Conservation (phyloP, 1,140 invertebrate genomes). For the Bombus superbus region DNA sequence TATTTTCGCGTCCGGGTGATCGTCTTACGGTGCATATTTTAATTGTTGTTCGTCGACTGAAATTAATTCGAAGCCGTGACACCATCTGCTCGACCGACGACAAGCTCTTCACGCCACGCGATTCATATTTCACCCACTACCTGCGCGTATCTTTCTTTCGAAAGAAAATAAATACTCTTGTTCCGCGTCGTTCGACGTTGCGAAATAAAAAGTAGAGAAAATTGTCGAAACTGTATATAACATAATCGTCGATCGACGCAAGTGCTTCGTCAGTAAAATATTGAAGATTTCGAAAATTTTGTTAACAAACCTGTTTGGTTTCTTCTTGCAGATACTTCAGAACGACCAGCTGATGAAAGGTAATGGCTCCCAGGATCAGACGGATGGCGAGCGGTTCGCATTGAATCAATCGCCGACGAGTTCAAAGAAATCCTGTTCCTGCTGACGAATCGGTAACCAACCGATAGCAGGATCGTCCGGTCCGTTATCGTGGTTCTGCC, state of each 20-base stretch:
- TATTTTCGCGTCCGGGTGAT: slow-evolving; percentile 20
- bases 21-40: slow-evolving; percentile 48
- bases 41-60: background rate
- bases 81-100: background rate
- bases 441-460: slow-evolving; percentile 83
- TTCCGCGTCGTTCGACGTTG: no score
- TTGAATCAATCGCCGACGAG: slow-evolving; percentile 84
- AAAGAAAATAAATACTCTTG: no score
- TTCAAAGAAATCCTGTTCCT: slow-evolving; percentile 85
- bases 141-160: no score
- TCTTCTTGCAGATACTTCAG: slow-evolving; percentile 85
- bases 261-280: no score
- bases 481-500: slow-evolving; percentile 27
- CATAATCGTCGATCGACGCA: no score
- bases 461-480: slow-evolving; percentile 30
- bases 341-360: slow-evolving; percentile 88
- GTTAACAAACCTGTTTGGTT: background rate
- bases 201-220: no score
- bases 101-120: background rate
- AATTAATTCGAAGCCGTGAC: slow-evolving; percentile 3
- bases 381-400: slow-evolving; percentile 85
- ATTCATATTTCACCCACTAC: no score
- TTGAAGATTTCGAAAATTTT: background rate
- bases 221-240: no score
- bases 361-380: slow-evolving; percentile 83